Conservation (phyloP, 2,797 vertebrate genomes). For the Psittacula derbiana region DNA sequence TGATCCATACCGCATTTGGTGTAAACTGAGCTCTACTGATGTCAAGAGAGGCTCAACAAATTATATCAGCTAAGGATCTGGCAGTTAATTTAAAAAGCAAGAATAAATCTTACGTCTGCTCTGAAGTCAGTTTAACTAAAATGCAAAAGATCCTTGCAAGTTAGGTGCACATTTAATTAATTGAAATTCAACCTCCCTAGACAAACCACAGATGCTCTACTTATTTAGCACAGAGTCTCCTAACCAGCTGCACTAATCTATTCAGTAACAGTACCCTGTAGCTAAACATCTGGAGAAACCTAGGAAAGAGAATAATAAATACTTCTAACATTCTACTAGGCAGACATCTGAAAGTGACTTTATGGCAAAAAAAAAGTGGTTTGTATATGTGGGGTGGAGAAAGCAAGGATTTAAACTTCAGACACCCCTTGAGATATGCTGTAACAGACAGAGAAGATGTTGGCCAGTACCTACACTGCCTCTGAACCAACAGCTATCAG, state of each 20-base stretch:
- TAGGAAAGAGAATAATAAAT: slow-evolving; percentile 65
- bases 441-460: not conserved
- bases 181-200: slow-evolving; percentile 74
- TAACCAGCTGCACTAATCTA: slow-evolving; percentile 77
- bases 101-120: slow-evolving; percentile 44
- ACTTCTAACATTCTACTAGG: slow-evolving; percentile 34
- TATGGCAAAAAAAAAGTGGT: not conserved
- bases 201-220: slow-evolving; percentile 75
- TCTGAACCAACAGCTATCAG: not conserved
- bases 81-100: slow-evolving; percentile 43
- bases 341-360: slow-evolving; percentile 64
- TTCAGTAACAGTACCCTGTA: slow-evolving; percentile 74
- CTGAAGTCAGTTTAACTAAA: slow-evolving; percentile 51
- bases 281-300: slow-evolving; percentile 82
- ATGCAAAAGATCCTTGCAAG: slow-evolving; percentile 69
- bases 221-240: slow-evolving; percentile 68
- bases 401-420: not conserved
- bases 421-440: not conserved
- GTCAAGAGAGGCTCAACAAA: not conserved
- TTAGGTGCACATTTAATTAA: slow-evolving; percentile 68
- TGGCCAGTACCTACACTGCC: not conserved
- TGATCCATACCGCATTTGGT: not conserved
- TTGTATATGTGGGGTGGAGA: rapidly evolving
- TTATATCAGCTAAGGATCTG: not conserved
- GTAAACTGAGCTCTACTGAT: not conserved